These are phyloP conservation scores for Anas georgica DNA, from an alignment of 2,797 vertebrate species.

Conservation along the genomic window DNA sequence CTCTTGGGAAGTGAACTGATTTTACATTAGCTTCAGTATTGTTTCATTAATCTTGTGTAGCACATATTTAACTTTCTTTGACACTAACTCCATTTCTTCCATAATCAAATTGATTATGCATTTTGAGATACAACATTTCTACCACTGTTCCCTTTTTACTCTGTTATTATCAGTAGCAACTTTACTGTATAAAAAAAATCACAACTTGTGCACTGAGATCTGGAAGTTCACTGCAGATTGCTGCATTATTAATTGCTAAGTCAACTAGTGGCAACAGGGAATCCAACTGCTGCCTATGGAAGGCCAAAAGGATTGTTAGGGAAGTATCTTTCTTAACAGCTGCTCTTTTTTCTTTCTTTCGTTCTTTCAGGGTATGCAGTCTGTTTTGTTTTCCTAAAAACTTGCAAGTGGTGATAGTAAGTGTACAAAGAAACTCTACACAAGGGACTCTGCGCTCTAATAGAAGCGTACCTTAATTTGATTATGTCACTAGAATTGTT, in stretches of 20 bases:
- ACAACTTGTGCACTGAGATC: not conserved
- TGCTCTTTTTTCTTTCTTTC: not conserved
- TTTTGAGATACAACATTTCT: not conserved
- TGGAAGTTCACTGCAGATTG: slow-evolving; percentile 41
- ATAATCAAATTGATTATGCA: not conserved
- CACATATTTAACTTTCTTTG: not conserved
- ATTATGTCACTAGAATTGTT: slow-evolving; percentile 54
- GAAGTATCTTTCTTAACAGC: not conserved
- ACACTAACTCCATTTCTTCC: not conserved
- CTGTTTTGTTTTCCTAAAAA: not conserved
- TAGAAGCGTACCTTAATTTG: slow-evolving; percentile 56
- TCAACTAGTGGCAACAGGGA: slow-evolving; percentile 28
- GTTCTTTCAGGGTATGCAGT: not conserved
- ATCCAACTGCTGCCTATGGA: slow-evolving; percentile 19
- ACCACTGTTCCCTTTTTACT: not conserved
- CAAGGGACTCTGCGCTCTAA: not conserved
- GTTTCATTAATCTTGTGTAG: not conserved
- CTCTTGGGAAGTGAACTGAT: not conserved
- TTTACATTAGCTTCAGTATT: not conserved
- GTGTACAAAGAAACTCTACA: not conserved
- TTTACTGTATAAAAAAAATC: slow-evolving; percentile 6
- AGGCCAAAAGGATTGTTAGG: not conserved
- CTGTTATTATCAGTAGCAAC: not conserved
- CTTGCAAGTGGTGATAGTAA: not conserved
- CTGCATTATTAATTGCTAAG: slow-evolving; percentile 51